These are phyloP conservation scores for Agrilus mali DNA, from an alignment of 2,888 invertebrate genomes.

Conservation along the genomic window DNA sequence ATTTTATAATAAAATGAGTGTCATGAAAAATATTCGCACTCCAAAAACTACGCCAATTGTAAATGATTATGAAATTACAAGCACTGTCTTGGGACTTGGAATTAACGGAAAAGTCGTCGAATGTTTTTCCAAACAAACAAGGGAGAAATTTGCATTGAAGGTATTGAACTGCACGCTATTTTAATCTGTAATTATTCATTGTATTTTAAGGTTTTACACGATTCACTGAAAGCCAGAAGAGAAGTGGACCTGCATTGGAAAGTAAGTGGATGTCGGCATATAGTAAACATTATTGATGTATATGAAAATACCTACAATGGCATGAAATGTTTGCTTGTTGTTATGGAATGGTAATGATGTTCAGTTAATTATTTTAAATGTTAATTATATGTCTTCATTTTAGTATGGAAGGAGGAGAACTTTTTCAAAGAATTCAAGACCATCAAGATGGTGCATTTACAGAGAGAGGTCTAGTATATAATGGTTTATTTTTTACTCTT, in stretches of 20 bases:
- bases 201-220: constrained; percentile 61
- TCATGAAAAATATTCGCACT: constrained; percentile 24
- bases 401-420: constrained; percentile 95
- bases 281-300: constrained; percentile 86
- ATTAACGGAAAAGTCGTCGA: constrained; percentile 99
- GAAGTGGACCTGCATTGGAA: constrained; percentile 95
- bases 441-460: constrained; percentile 91
- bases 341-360: constrained; percentile 88
- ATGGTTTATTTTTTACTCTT: background rate
- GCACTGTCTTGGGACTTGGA: constrained; percentile 87
- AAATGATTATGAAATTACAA: constrained; percentile 85
- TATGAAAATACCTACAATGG: constrained; percentile 94
- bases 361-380: background rate
- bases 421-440: constrained; percentile 95
- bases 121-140: constrained; percentile 66
- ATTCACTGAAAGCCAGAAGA: constrained; percentile 82
- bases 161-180: constrained; percentile 36
- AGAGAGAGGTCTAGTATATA: constrained; percentile 54
- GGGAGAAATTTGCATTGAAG: constrained; percentile 83
- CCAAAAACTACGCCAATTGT: constrained; percentile 74
- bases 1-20: constrained; percentile 11
- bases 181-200: background rate
- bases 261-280: constrained; percentile 81
- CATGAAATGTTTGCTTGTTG: constrained; percentile 82
- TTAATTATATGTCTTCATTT: constrained; percentile 14